These are phyloP conservation scores for Cylloceria caligata DNA, from an alignment of 2,888 invertebrate species.

Conservation along the genomic window DNA sequence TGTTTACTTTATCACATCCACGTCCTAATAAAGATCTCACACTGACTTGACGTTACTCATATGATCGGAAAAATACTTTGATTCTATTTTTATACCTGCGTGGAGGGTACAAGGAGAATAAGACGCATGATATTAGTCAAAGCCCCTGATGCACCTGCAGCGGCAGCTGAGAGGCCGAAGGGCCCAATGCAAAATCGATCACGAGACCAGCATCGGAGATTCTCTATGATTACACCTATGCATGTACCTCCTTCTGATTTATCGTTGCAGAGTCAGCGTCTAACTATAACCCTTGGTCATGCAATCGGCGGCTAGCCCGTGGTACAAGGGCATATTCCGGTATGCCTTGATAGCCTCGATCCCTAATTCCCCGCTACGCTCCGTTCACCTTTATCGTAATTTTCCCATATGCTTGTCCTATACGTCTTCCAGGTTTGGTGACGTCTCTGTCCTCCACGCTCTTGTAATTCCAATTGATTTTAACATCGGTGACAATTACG, in stretches of 20 bases:
- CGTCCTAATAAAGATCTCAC: not conserved
- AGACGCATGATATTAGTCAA: slow-evolving; percentile 39
- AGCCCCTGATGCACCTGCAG: slow-evolving; percentile 69
- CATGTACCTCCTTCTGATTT: slow-evolving; percentile 64
- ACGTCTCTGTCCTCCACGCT: slow-evolving; percentile 15
- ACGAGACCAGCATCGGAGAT: slow-evolving; percentile 58
- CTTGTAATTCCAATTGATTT: slow-evolving; percentile 61
- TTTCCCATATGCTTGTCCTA: slow-evolving; percentile 47
- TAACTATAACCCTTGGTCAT: slow-evolving; percentile 62
- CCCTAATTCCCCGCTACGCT: slow-evolving; percentile 41
- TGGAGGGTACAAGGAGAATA: slow-evolving; percentile 3
- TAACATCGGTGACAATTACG: slow-evolving; percentile 51
- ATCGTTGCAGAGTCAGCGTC: slow-evolving; percentile 58
- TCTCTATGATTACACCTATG: slow-evolving; percentile 67
- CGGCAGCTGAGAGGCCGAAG: slow-evolving; percentile 47
- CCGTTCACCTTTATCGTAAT: slow-evolving; percentile 47
- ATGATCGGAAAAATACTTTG: not conserved
- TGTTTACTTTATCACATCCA: not conserved
- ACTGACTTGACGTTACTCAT: not conserved
- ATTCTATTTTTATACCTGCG: not conserved
- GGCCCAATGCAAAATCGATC: slow-evolving; percentile 69
- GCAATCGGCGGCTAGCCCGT: slow-evolving; percentile 13
- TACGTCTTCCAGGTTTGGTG: slow-evolving; percentile 41
- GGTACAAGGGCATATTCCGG: slow-evolving; percentile 35
- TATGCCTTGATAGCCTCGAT: slow-evolving; percentile 49